Conservation (phyloP, 1,140 invertebrate species). For the Lycorma delicatula region DNA sequence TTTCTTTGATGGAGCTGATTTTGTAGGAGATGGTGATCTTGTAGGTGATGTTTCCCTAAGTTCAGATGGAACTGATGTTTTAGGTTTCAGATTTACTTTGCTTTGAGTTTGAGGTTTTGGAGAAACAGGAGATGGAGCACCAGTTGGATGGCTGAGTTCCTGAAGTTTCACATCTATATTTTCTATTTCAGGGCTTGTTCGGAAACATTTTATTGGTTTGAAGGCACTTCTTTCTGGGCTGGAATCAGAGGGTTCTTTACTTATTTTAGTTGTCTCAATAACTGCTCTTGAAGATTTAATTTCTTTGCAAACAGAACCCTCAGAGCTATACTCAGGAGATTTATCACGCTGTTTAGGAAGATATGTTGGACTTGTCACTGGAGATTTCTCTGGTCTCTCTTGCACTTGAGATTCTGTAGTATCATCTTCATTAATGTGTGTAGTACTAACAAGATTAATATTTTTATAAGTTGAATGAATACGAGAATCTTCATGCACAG, state of each 20-base stretch:
- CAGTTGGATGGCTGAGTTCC: not conserved
- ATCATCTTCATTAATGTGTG: too few relatives aligned
- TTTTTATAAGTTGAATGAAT: too few relatives aligned
- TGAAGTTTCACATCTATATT: conserved; percentile 13
- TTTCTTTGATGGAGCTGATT: not conserved
- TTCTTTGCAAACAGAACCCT: conserved; percentile 33
- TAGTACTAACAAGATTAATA: too few relatives aligned
- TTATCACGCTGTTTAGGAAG: conserved; percentile 22
- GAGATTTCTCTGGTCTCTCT: too few relatives aligned
- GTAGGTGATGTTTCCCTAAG: not conserved
- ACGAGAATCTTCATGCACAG: too few relatives aligned
- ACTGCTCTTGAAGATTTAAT: conserved; percentile 12
- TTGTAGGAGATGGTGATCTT: conserved; percentile 2
- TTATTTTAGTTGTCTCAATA: conserved; percentile 8
- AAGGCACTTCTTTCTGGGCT: conserved; percentile 32
- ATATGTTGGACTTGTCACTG: not conserved
- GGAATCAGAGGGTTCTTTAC: conserved; percentile 23
- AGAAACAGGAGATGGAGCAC: not conserved
- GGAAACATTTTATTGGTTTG: conserved; percentile 29
- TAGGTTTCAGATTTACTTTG: conserved; percentile 8
- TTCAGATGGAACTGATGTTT: not conserved
- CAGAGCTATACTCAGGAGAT: conserved; percentile 34
- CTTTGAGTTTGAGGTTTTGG: conserved; percentile 28
- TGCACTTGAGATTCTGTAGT: too few relatives aligned
- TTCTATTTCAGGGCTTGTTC: conserved; percentile 22